phyloP scores from a whole-genome alignment of 1,140 invertebrate genomes.

The Solen grandis region DNA sequence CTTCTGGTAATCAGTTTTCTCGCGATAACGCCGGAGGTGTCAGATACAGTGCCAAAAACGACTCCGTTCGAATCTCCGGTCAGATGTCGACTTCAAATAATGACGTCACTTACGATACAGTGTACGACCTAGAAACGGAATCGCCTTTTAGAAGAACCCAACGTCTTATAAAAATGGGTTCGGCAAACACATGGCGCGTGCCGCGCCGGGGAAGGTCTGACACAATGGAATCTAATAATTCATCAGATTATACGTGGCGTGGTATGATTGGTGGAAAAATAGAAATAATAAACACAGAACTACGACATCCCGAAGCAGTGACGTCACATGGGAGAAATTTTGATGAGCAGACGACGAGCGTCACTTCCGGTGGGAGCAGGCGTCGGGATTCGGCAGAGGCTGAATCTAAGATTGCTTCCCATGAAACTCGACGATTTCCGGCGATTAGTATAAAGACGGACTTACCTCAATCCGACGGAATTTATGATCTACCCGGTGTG shows the following conservation, averaged over 20 bases:
- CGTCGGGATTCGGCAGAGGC: too few relatives aligned
- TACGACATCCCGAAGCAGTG: slow-evolving; percentile 20
- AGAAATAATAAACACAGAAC: slow-evolving; percentile 50
- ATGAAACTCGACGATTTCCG: background rate
- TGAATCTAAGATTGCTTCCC: background rate
- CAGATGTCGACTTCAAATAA: slow-evolving; percentile 25
- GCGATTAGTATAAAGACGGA: background rate
- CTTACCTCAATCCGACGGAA: background rate
- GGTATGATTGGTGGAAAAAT: slow-evolving; percentile 52
- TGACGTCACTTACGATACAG: slow-evolving; percentile 52
- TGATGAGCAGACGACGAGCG: background rate
- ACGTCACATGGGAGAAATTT: too few relatives aligned
- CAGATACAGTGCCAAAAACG: slow-evolving; percentile 36
- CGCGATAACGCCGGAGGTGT: background rate
- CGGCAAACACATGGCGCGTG: slow-evolving; percentile 41
- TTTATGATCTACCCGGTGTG: background rate
- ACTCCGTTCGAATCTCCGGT: slow-evolving; percentile 31
- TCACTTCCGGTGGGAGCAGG: background rate
- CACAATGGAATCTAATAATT: background rate
- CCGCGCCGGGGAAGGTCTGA: background rate
- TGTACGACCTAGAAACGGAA: slow-evolving; percentile 42
- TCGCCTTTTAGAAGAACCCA: slow-evolving; percentile 50
- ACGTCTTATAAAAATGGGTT: slow-evolving; percentile 47
- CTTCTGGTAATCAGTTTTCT: background rate
- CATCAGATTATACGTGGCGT: slow-evolving; percentile 44